Evolutionary conservation across 2,888 invertebrate genomes (phyloP), one percentile per base, ranked within the genome.

Genomic region (Chrysina gloriosa): DNA sequence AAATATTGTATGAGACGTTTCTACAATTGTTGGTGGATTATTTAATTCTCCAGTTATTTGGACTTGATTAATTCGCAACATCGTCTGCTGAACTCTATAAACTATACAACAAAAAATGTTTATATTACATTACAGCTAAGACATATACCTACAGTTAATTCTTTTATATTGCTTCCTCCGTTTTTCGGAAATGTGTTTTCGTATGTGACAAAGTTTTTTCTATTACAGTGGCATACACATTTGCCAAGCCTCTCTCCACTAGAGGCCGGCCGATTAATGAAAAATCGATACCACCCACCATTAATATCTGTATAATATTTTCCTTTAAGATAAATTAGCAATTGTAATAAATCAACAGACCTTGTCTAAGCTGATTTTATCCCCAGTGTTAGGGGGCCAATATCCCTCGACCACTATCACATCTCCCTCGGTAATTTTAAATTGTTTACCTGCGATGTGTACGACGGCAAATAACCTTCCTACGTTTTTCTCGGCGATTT

Each of bases 341-440:
- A 42, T 67, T 50, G 7, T 36, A 27, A 14, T 39, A 50, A 19
- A 29, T 25, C 5, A 54, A 11, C 27, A 39, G 5, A 86, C 92
- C 85, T 96, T 96, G 76, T 96, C 94, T 50, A 96, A 82, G 70
- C 87, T 89, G 63, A 96, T 88, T 82, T 89, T 84, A 78, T 96
- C 95, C 0, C 95, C 94, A 65, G 89, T 86, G 61, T 88, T 89
- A 1, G 95, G 94, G 27, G 93, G 91, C 94, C 95, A 95, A 77
- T 90, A 89, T 0, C 94, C 94, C 82, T 93, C 92, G 0, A 96
- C 84, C 0, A 95, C 86, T 25, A 96, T 86, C 2, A 96, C 84
- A 83, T 96, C 96, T n/a, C 92, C 94, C 67, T 90, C 86, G 0
- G 95, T 94, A 0, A 96, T 86, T 83, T 94, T 92, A 83, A 91